phyloP scores from a whole-genome alignment of 1,140 invertebrate genomes.

The Ptiloglossa arizonensis region DNA sequence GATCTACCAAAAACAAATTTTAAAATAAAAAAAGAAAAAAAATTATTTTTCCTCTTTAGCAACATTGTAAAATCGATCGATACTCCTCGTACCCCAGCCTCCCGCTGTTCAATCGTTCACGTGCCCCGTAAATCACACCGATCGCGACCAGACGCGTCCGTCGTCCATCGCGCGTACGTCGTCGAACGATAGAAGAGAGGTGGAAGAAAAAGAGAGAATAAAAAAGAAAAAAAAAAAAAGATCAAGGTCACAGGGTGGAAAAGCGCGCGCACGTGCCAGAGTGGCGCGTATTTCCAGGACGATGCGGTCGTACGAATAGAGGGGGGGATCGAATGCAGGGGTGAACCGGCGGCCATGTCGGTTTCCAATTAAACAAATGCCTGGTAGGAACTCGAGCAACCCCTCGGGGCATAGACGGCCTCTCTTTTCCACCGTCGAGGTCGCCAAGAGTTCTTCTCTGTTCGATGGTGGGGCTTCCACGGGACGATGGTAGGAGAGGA shows the following conservation, averaged over 20 bases:
- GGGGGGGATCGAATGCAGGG: conserved; percentile 51
- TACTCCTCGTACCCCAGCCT: too few species aligned
- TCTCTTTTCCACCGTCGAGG: conserved; percentile 4
- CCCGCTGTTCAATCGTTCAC: too few species aligned
- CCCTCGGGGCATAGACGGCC: conserved; percentile 53
- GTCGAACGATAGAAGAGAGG: neutral
- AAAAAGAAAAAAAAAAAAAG: neutral
- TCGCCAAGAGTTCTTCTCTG: conserved; percentile 19
- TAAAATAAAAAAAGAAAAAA: too few species aligned
- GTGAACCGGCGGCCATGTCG: conserved; percentile 67
- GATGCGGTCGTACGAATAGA: conserved; percentile 50
- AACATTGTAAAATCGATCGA: too few species aligned
- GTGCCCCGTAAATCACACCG: neutral
- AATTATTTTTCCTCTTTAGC: too few species aligned
- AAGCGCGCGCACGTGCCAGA: conserved; percentile 23
- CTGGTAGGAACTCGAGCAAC: conserved; percentile 65
- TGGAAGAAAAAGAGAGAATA: neutral
- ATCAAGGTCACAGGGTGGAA: conserved; percentile 37
- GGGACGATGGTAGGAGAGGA: too few species aligned
- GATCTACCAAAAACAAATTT: too few species aligned
- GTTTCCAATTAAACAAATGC: conserved; percentile 78
- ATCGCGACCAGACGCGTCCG: neutral
- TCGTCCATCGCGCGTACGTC: too few species aligned
- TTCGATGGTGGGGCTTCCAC: conserved; percentile 42
- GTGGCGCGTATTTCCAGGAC: conserved; percentile 41